phyloP scores from a whole-genome alignment of 2,888 invertebrate genomes.

The Creontiades dilutus region DNA sequence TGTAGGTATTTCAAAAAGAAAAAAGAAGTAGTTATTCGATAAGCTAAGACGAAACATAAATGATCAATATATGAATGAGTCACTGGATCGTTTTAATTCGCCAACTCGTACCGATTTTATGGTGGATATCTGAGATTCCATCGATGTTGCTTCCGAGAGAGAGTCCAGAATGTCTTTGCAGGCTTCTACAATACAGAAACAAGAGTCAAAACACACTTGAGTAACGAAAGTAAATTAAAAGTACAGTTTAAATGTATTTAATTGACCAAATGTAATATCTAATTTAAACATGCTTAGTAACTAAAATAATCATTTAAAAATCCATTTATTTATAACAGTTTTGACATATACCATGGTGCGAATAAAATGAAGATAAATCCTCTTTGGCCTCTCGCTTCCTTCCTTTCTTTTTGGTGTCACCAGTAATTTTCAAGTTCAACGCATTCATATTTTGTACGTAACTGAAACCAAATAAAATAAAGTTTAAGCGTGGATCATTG shows the following conservation, averaged over 20 bases:
- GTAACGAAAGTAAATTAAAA: too few species aligned
- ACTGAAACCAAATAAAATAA: background rate
- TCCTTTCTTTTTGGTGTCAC: conserved; percentile 62
- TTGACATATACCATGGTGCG: background rate
- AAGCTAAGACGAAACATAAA: background rate
- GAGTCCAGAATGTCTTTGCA: conserved; percentile 18
- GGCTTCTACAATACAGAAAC: background rate
- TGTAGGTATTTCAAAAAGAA: too few species aligned
- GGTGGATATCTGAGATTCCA: conserved; percentile 44
- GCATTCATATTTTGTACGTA: conserved; percentile 41
- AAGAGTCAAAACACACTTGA: too few species aligned
- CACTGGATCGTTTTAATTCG: background rate
- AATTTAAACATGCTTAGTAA: conserved; percentile 4
- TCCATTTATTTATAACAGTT: background rate
- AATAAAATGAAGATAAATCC: conserved; percentile 30
- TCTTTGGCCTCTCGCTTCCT: conserved; percentile 52
- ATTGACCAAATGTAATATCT: too few species aligned
- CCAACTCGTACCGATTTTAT: conserved; percentile 25
- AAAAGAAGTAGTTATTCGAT: too few species aligned
- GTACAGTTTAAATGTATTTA: too few species aligned
- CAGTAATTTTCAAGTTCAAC: conserved; percentile 62
- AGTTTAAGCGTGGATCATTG: too few species aligned
- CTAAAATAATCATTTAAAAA: background rate
- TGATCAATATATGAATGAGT: background rate
- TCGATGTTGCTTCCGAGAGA: conserved; percentile 19